Base-by-base conservation (phyloP, 2,113 vertebrate species). In the Echinops telfairi region DNA sequence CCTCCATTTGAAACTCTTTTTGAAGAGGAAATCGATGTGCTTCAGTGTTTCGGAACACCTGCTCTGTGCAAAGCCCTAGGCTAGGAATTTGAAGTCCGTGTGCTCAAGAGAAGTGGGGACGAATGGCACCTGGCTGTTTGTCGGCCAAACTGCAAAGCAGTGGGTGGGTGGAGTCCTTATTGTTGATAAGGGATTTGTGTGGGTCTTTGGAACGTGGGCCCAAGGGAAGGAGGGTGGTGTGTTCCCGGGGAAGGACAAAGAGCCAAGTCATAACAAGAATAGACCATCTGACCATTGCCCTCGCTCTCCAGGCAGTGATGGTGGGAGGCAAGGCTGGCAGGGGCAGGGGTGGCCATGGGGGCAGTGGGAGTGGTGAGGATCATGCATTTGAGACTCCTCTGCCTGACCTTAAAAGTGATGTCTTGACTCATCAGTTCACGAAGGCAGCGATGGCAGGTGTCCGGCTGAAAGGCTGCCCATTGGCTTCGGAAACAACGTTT, bases 401-500 rank as follows among this genome's bases (percentile, higher is more conserved):
- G 33, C 33, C 25, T 36, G 80, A 20, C 68, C 75, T 78, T 87
- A 75, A 53, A 80, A 93, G 53, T 8, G 57, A 9, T 36, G 14
- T 58, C 20, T 85, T 60, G 14, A 71, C 40, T 11, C 64, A 88
- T 73, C 57, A 33, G 15, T 84, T 33, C 2, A 29, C 2, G 84
- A 60, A 53, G 68, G 8, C 2, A 75, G 43, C 60, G 9, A 57
- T 76, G 53, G 36, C 53, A 79, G 79, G 82, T 85, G 27, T 81
- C 43, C 53, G 53, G 47, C 62, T 53, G 68, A 20, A 64, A 86
- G 33, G 82, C 38, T 95, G 88, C 83, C 38, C 62, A n/a, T 73
- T 53, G 47, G 47, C 47, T 53, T 94, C 77, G 79, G 43, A 89
- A 89, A 78, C 82, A 57, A 84, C 91, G 23, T 31, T 36, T 92